Base-by-base conservation (phyloP, 1,140 invertebrate genomes). In the Aplysia californica region DNA sequence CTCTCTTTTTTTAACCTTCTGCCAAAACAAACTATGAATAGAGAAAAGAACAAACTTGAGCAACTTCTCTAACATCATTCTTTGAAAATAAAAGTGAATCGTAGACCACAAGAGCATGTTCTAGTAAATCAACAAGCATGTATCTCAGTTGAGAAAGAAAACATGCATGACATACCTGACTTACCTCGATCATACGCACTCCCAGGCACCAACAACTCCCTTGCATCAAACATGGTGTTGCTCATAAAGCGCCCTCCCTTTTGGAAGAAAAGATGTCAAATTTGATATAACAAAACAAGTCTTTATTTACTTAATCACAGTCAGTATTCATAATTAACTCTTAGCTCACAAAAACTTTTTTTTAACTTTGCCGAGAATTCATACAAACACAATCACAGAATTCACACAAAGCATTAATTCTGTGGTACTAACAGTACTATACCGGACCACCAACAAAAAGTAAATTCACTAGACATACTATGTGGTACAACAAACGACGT, bases 211-310 rank as follows among this genome's bases (percentile, higher is more conserved):
- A 98, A 68, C 6, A 89, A 85, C 64, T 90, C 89, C 67, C 88
- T 80, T 29, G 89, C 89, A 85, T 88, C 89, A 85, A 91, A 98
- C 93, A 97, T 97, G 15, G 96, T 95, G 26, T 95, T 98, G 21
- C 95, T 96, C 97, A 98, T 98, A 84, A 98, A 99, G 85, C 98
- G 96, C 1, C 96, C 96, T 1, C 97, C 98, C 2, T 89, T 75
- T 41, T 80, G 79, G 59, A 26, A 73, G 26, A 72, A 68, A 18
- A 50, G 10, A 35, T 31, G 31, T 31, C 33, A 29, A 66, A 31
- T 50, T 50, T 50, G n/a, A 69, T 20, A 21, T 6, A 38, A 58
- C 10, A 31, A 31, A 15, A n/a, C 20, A 36, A n/a, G n/a, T n/a
- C n/a, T n/a, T n/a, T n/a, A n/a, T n/a, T n/a, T n/a, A n/a, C n/a